phyloP scores from a whole-genome alignment of 35 echinoderm and acorn worm genomes.

The Apostichopus japonicus region DNA sequence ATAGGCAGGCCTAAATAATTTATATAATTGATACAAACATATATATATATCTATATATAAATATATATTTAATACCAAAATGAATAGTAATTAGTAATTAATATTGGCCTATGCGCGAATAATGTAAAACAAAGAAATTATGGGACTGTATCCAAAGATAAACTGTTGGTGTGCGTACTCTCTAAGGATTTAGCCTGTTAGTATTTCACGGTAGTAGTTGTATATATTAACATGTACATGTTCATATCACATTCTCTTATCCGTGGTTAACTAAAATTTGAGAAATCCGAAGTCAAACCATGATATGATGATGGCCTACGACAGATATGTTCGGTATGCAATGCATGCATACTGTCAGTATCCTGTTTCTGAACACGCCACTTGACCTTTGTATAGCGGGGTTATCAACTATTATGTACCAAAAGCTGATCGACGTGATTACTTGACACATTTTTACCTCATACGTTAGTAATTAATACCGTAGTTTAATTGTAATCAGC shows the following conservation, averaged over 20 bases:
- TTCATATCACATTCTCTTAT: background rate
- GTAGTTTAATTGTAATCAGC: no score
- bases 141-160: no score
- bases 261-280: background rate
- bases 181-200: no score
- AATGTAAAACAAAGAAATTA: no score
- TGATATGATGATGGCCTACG: constrained; percentile 1
- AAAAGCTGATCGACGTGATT: background rate
- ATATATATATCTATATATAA: no score
- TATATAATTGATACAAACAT: no score
- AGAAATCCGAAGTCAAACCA: constrained; percentile 8
- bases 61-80: no score
- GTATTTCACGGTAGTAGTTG: background rate
- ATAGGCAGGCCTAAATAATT: no score
- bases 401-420: background rate
- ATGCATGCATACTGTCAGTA: constrained; percentile 30
- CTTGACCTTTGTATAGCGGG: constrained; percentile 9
- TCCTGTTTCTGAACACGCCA: background rate
- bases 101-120: no score
- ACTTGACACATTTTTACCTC: background rate
- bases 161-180: no score
- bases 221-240: background rate
- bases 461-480: no score
- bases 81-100: no score
- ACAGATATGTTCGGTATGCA: constrained; percentile 43